These are phyloP conservation scores for Phyllostomus discolor DNA, from an alignment of 2,113 vertebrate genomes.

Conservation along the genomic window DNA sequence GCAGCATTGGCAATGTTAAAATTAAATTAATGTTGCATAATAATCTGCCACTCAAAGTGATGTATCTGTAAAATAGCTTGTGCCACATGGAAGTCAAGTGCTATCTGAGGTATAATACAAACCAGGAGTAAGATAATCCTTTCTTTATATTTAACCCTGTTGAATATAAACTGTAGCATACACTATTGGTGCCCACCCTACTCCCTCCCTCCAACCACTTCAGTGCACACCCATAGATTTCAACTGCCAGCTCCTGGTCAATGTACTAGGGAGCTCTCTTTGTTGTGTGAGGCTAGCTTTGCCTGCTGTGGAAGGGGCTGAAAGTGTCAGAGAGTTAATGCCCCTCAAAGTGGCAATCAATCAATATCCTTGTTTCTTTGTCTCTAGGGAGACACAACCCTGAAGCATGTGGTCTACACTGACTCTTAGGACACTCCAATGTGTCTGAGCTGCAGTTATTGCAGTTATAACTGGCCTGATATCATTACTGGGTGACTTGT, in stretches of 20 bases:
- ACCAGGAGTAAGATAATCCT: not conserved
- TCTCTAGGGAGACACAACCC: not conserved
- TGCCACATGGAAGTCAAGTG: not conserved
- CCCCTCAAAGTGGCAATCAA: not conserved
- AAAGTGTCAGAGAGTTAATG: not conserved
- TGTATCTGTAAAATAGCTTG: not conserved
- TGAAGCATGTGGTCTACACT: not conserved
- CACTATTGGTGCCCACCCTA: not conserved
- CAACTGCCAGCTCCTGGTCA: not conserved
- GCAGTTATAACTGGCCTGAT: not conserved
- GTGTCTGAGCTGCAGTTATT: not conserved
- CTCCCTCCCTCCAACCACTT: not conserved
- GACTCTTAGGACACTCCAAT: not conserved
- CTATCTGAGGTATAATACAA: not conserved
- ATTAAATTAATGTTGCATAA: not conserved
- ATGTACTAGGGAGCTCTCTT: not conserved
- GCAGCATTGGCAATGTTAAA: not conserved
- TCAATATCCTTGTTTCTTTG: not conserved
- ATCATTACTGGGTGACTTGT: not conserved
- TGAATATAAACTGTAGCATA: not conserved
- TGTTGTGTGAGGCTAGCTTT: not conserved
- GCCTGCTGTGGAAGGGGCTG: not conserved
- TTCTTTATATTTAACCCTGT: not conserved
- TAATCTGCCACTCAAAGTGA: not conserved
- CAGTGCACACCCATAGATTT: not conserved